Evolutionary conservation across 2,888 invertebrate species (phyloP), one percentile per base, ranked within the genome.

Genomic region (Actias luna): DNA sequence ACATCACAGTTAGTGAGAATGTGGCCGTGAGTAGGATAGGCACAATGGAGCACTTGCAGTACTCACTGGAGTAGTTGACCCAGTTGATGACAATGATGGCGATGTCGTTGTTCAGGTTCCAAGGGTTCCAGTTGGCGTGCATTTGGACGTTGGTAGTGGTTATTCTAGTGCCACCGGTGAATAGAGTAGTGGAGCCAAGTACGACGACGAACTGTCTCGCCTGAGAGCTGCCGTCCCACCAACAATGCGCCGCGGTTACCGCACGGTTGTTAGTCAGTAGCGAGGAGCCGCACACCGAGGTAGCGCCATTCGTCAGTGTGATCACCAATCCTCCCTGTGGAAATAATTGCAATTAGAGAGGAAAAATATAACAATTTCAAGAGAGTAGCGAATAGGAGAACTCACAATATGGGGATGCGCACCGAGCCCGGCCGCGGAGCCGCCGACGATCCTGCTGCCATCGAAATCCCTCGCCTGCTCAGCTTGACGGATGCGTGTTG

Each of bases 221-320:
- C 59, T 78, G 78, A 60, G 59, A 68, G 36, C 69, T 63, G 3
- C 76, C 71, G 65, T 80, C 75, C 59, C 68, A 68, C 85, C 84
- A 83, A 71, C 83, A 84, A 67, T 84, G 79, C 18, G 78, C 77
- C 5, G 78, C 78, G 4, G 80, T 78, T 52, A 79, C 69, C 5
- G 76, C 67, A 55, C 73, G 74, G 1, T 69, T 74, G 69, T 73
- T 75, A 59, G 63, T 67, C 67, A 79, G 63, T 75, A 77, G 70
- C n/a, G 79, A 73, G 22, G 79, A 71, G 67, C 75, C 76, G 67
- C 80, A 76, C 18, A 58, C 58, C 5, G 58, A 58, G 33, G 58
- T 58, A 1, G 12, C 58, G 14, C 58, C 58, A 4, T 18, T 57
- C 16, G 57, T 29, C 31, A 57, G 57, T n/a, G 57, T 33, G 31